Base-by-base conservation (phyloP, 1,140 invertebrate species). In the Luehdorfia chinensis region DNA sequence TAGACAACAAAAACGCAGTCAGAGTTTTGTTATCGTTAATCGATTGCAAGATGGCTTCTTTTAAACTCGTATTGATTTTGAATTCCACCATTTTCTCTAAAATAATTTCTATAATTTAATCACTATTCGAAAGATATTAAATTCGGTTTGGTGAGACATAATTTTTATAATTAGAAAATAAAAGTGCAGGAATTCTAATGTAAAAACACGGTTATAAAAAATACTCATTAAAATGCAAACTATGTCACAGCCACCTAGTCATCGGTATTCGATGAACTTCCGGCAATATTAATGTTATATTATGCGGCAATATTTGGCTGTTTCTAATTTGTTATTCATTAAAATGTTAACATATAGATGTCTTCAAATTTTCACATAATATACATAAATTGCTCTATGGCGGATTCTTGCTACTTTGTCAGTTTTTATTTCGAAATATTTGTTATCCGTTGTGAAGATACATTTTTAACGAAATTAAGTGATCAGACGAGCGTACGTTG, bases 341-440 rank as follows among this genome's bases (percentile, higher is more conserved):
- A 27, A 27, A 27, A 27, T 9, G 25, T 27, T 27, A n/a, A 27
- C 25, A 27, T 27, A 27, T 27, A n/a, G 25, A 27, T 27, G 25
- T 2, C 25, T 27, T 7, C 11, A 9, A 27, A 27, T 27, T 1
- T 27, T n/a, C n/a, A n/a, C n/a, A n/a, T 9, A 27, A 27, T 27
- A n/a, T 7, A 27, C 8, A n/a, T 27, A 27, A 2, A 27, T 9
- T 27, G 2, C 25, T 27, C 5, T 27, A 7, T 23, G 5, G 21
- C 5, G n/a, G 21, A 23, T 1, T 0, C 21, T 4, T 23, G 21
- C 5, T 23, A 23, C n/a, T n/a, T 23, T 23, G 5, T 23, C 8
- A 0, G 21, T 23, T 23, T 23, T 23, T 8, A 23, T 23, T 23
- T 23, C 8, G 1, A 1, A 23, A 23, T 23, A 6, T 2, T 23